Evolutionary conservation across 1,140 invertebrate species (phyloP).

Genomic region (Tetramorium simillimum): DNA sequence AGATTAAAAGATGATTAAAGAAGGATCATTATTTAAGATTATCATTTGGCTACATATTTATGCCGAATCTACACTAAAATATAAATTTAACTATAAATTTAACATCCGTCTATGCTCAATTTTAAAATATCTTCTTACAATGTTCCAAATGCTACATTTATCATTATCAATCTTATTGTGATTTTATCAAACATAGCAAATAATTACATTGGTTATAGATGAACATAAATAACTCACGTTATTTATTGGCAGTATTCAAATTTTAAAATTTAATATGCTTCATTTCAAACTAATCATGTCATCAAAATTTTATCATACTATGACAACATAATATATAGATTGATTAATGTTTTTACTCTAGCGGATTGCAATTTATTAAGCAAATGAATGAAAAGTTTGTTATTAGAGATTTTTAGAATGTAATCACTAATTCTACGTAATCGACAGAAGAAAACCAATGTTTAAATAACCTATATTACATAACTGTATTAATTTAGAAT

Average conservation of each 20-base stretch:
- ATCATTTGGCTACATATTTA: background rate
- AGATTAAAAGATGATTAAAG: background rate
- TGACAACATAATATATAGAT: background rate
- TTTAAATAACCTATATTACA: constrained; percentile 43
- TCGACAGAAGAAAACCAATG: constrained; percentile 58
- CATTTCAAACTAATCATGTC: too few relatives aligned
- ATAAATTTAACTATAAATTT: too few relatives aligned
- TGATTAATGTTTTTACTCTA: background rate
- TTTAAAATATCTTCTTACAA: background rate
- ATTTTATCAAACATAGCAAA: background rate
- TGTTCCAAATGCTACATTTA: background rate
- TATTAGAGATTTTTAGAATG: background rate
- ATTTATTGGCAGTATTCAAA: constrained; percentile 28
- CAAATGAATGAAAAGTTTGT: background rate
- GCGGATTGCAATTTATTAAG: background rate
- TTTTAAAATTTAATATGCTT: constrained; percentile 15
- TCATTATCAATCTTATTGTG: constrained; percentile 18
- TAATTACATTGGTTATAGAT: background rate
- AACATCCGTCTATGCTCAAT: background rate
- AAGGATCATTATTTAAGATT: background rate
- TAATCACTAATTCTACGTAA: constrained; percentile 40
- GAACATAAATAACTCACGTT: background rate
- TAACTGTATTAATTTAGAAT: constrained; percentile 53
- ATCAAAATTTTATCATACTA: background rate
- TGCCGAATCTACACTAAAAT: background rate